These are phyloP conservation scores for Arrhamphus sclerolepis DNA, from an alignment of 2,797 vertebrate species.

Conservation along the genomic window DNA sequence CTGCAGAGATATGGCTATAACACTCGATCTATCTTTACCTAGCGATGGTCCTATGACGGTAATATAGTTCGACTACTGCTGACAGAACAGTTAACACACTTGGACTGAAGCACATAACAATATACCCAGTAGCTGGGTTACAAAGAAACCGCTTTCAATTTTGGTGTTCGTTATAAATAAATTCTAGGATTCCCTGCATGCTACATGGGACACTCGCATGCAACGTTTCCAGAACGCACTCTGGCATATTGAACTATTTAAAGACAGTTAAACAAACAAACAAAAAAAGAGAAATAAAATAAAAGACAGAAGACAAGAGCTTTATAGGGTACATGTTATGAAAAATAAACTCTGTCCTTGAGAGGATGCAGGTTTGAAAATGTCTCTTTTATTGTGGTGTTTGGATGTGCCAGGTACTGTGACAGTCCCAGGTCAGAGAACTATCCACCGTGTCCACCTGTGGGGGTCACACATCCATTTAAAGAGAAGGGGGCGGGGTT, in stretches of 20 bases:
- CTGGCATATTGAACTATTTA: constrained; percentile 8
- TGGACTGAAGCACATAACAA: constrained; percentile 29
- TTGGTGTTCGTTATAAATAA: not conserved
- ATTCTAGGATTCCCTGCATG: too few species aligned
- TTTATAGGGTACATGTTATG: not conserved
- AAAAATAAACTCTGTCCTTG: not conserved
- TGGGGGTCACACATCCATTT: too few species aligned
- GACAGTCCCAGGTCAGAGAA: too few species aligned
- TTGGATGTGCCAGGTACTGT: not conserved
- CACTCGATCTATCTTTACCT: not conserved
- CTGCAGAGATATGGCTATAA: constrained; percentile 7
- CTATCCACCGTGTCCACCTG: too few species aligned
- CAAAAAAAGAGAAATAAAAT: too few species aligned
- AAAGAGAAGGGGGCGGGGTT: too few species aligned
- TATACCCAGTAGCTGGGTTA: constrained; percentile 37
- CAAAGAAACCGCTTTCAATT: constrained; percentile 35
- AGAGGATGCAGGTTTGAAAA: not conserved
- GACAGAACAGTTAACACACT: constrained; percentile 22
- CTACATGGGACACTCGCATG: constrained; percentile 16
- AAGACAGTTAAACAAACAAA: constrained; percentile 9
- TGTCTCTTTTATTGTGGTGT: not conserved
- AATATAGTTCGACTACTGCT: constrained; percentile 29
- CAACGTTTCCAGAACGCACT: constrained; percentile 15
- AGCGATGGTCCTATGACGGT: constrained; percentile 6
- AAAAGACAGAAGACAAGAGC: constrained; percentile 11